These are phyloP conservation scores for Cherax destructor DNA, from an alignment of 1,140 invertebrate genomes.

Conservation along the genomic window DNA sequence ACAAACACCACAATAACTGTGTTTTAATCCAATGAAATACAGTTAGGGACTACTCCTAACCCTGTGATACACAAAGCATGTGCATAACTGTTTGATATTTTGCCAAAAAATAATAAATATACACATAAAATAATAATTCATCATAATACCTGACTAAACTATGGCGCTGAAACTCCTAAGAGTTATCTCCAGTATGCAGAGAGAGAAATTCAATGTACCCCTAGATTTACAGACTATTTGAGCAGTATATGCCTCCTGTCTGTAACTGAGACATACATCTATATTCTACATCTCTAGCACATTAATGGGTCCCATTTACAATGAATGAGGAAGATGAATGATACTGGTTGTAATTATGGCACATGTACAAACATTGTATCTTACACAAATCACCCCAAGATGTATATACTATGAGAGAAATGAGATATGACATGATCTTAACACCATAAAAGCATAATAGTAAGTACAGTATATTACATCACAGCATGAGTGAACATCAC, in stretches of 20 bases:
- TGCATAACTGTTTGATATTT: neutral
- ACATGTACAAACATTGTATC: neutral
- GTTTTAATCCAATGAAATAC: neutral
- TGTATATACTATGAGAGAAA: neutral
- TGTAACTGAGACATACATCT: neutral
- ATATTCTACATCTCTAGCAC: neutral
- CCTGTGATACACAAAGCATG: neutral
- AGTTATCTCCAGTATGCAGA: neutral
- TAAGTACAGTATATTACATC: neutral
- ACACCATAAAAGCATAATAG: neutral
- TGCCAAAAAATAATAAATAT: neutral
- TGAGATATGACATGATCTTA: neutral
- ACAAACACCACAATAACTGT: neutral
- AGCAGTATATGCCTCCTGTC: neutral
- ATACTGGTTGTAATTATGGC: neutral
- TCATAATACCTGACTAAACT: neutral
- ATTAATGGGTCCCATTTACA: neutral
- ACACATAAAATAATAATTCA: neutral
- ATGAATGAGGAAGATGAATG: constrained; percentile 4
- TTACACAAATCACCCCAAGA: neutral
- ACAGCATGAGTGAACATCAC: constrained; percentile 3
- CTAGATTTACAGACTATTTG: neutral
- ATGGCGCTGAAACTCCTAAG: neutral
- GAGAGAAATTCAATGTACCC: neutral
- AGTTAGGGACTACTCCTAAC: neutral